These are phyloP conservation scores for Arctocebus calabarensis DNA, from an alignment of 2,797 vertebrate genomes.

Conservation along the genomic window DNA sequence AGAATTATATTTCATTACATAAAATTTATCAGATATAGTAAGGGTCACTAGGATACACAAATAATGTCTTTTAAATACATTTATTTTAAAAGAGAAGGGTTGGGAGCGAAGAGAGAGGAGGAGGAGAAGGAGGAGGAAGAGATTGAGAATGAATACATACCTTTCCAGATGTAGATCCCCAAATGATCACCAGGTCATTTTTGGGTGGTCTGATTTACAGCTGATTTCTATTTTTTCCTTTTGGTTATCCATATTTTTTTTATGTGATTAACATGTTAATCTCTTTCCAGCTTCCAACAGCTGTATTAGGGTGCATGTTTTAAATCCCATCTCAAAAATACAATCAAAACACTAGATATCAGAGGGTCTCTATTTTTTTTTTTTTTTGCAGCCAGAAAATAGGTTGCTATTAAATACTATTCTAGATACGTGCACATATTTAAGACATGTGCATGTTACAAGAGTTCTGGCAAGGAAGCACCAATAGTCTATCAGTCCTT, in stretches of 20 bases:
- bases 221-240: slow-evolving; percentile 53
- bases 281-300: slow-evolving; percentile 16
- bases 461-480: not conserved
- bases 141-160: not conserved
- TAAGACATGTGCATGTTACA: not conserved
- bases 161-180: not conserved
- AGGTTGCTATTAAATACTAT: not conserved
- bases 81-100: not conserved
- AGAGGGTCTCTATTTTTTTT: not conserved
- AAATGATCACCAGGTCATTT: not conserved
- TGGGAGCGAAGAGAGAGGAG: not conserved
- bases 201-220: slow-evolving; percentile 46
- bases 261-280: not conserved
- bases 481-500: not conserved
- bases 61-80: not conserved
- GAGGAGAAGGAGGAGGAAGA: not conserved
- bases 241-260: slow-evolving; percentile 19
- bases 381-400: not conserved
- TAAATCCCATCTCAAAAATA: not conserved
- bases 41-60: not conserved
- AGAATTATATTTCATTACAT: not conserved
- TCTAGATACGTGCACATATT: not conserved
- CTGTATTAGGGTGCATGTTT: not conserved
- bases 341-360: not conserved
- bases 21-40: not conserved